These are phyloP conservation scores for Eupithecia subumbrata DNA, from an alignment of 2,888 invertebrate genomes.

Conservation along the genomic window DNA sequence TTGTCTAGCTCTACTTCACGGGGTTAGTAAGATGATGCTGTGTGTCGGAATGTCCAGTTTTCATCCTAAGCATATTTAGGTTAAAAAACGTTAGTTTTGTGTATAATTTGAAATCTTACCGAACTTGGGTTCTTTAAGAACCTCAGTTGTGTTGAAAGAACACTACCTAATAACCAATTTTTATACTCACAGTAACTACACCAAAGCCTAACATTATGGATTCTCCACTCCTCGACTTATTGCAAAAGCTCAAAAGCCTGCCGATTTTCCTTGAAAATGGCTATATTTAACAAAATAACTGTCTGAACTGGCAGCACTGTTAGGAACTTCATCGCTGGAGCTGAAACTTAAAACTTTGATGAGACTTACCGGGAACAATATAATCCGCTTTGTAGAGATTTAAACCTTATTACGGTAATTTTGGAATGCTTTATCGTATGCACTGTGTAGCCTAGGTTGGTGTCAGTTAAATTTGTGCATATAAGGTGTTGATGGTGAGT, in stretches of 20 bases:
- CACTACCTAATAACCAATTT: background rate
- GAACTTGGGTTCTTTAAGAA: background rate
- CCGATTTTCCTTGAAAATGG: background rate
- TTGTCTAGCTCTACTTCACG: background rate
- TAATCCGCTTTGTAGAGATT: slow-evolving; percentile 46
- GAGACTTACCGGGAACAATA: slow-evolving; percentile 44
- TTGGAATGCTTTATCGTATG: slow-evolving; percentile 19
- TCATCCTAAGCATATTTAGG: background rate
- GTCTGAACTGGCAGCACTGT: slow-evolving; percentile 19
- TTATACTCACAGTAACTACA: background rate
- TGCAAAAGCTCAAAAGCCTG: background rate
- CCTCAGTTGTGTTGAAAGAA: background rate
- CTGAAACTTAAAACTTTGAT: slow-evolving; percentile 51
- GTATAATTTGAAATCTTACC: background rate
- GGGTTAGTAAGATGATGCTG: background rate
- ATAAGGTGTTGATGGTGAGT: no score
- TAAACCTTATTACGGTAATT: slow-evolving; percentile 29
- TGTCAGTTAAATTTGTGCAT: background rate
- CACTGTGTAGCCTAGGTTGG: background rate
- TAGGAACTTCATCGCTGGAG: slow-evolving; percentile 29
- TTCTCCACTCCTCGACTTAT: background rate
- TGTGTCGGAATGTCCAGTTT: background rate
- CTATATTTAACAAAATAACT: background rate
- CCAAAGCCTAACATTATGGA: background rate
- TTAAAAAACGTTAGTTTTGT: background rate